Base-by-base conservation (phyloP, 2,888 invertebrate species). In the Cerceris rybyensis region DNA sequence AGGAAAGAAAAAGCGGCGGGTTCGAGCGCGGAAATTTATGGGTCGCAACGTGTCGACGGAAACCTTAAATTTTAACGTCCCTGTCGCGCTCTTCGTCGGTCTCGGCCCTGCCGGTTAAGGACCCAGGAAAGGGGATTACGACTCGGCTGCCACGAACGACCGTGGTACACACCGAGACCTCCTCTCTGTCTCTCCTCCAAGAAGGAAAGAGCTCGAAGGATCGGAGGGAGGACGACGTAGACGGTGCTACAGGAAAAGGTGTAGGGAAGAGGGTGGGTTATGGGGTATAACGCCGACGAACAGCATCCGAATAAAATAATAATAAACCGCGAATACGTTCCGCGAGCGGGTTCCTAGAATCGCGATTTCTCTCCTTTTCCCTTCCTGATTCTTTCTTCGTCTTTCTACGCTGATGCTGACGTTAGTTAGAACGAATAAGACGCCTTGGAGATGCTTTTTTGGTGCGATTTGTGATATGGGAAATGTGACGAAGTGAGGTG, bases 301-400 rank as follows among this genome's bases (percentile, higher is more conserved):
- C 78, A 84, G 82, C 86, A 88, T 88, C 87, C 90, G 91, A 91
- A 91, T 91, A 91, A 91, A 91, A 91, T 91, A 88, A 91, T 91
- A 91, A 92, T 91, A 91, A 91, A 91, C 86, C 83, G 87, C 80
- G 82, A 70, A 68, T 74, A 72, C 67, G 64, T 75, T 75, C 41
- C 78, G 66, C 69, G 77, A 28, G 80, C 76, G 66, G 59, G 59
- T 75, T 55, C 54, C 70, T 77, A 54, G 66, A 28, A 4, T 11
- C 42, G 43, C 7, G 52, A 13, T 28, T 70, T 39, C 57, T 49
- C 42, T 58, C 52, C 52, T 14, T 59, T 55, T 55, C 49, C 43
- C 64, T 65, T 60, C 69, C 70, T 65, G 42, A 66, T 70, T 70
- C 61, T 68, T 54, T 65, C 55, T 59, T 59, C 60, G 66, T 55